Conservation (phyloP, 2,888 invertebrate genomes). For the Amiota mariae region DNA sequence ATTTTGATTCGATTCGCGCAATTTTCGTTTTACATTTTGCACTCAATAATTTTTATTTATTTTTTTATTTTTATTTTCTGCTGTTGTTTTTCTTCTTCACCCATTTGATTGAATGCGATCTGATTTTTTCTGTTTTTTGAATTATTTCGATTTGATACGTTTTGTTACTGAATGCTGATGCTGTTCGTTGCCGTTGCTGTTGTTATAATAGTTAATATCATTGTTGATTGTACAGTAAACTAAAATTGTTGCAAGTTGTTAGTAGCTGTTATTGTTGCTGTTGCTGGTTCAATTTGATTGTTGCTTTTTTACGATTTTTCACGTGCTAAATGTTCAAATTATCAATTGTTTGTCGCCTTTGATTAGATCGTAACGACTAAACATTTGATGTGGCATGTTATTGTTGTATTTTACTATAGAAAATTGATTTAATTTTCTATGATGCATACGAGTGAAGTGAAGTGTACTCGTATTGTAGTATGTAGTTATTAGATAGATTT, state of each 20-base stretch:
- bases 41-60: background rate
- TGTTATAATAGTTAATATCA: background rate
- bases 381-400: constrained; percentile 1
- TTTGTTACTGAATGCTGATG: constrained; percentile 4
- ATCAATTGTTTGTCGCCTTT: constrained; percentile 52
- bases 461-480: too few species aligned
- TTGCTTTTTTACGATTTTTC: constrained; percentile 48
- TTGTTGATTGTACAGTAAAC: constrained; percentile 31
- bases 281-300: constrained; percentile 41
- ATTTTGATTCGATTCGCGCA: constrained; percentile 26
- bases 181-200: background rate
- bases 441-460: too few species aligned
- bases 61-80: background rate
- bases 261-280: constrained; percentile 34
- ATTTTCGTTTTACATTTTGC: constrained; percentile 25
- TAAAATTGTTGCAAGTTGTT: constrained; percentile 33
- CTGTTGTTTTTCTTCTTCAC: constrained; percentile 6
- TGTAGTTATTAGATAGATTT: too few species aligned
- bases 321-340: constrained; percentile 58
- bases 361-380: background rate
- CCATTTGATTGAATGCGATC: constrained; percentile 23
- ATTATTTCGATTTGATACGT: constrained; percentile 22
- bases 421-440: too few species aligned
- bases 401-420: background rate
- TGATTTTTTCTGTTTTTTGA: constrained; percentile 27